Evolutionary conservation across 2,797 vertebrate genomes (phyloP).

Genomic region (Microctenopoma lineatum): DNA sequence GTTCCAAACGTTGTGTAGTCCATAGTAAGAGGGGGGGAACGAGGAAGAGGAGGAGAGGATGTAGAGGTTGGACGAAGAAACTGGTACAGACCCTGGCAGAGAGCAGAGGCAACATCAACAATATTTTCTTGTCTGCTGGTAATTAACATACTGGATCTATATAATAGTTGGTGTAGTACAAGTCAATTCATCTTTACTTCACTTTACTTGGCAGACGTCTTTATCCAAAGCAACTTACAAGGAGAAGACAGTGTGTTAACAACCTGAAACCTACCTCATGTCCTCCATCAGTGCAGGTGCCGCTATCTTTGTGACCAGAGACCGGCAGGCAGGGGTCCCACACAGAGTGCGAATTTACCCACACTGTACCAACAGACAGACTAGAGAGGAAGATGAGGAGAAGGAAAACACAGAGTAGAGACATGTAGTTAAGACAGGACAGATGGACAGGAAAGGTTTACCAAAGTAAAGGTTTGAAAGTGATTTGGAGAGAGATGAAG

Average conservation of each 20-base stretch:
- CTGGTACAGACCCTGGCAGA: conserved; percentile 82
- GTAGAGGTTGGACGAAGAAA: conserved; percentile 69
- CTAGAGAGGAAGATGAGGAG: conserved; percentile 63
- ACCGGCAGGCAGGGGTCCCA: conserved; percentile 85
- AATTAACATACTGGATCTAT: not conserved
- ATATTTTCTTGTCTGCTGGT: not conserved
- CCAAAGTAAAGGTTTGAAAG: too few relatives aligned
- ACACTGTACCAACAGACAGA: conserved; percentile 86
- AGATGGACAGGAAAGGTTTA: not conserved
- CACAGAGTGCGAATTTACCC: conserved; percentile 89
- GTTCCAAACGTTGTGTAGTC: conserved; percentile 78
- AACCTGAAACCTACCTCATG: conserved; percentile 77
- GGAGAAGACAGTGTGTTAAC: too few relatives aligned
- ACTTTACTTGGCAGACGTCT: too few relatives aligned
- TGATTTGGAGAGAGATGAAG: not conserved
- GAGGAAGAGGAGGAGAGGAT: conserved; percentile 48
- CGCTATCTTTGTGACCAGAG: conserved; percentile 88
- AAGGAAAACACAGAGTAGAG: not conserved
- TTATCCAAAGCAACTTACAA: too few relatives aligned
- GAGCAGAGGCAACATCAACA: not conserved
- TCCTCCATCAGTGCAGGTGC: conserved; percentile 88
- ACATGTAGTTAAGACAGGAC: not conserved
- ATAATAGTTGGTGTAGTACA: not conserved
- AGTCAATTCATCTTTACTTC: too few relatives aligned
- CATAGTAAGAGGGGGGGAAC: conserved; percentile 59